Evolutionary conservation across 2,888 invertebrate genomes (phyloP).

Genomic region (Stenotaenia linearis): DNA sequence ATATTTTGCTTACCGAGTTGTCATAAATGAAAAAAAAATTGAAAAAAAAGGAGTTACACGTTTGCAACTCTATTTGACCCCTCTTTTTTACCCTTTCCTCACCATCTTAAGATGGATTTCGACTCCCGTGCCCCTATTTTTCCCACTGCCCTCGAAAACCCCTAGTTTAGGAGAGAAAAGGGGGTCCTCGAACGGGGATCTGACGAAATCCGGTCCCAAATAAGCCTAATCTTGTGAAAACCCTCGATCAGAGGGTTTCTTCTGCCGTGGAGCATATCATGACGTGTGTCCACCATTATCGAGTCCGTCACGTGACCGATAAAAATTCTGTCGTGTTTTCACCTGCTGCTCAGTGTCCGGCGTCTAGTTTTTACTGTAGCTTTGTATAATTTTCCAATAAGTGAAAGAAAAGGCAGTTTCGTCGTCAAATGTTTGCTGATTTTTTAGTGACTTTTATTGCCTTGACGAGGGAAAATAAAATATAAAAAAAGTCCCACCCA

Average conservation of each 20-base stretch:
- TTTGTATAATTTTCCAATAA: background rate
- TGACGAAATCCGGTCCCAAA: too few relatives aligned
- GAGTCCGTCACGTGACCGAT: background rate
- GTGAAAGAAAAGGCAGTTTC: background rate
- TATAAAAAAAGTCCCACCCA: background rate
- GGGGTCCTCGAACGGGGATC: background rate
- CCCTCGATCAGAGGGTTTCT: too few relatives aligned
- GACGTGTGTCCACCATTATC: background rate
- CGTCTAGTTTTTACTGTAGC: background rate
- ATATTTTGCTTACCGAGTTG: slow-evolving; percentile 21
- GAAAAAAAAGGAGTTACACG: background rate
- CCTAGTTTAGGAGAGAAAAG: background rate
- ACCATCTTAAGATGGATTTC: too few relatives aligned
- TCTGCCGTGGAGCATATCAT: slow-evolving; percentile 15
- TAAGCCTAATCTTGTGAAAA: too few relatives aligned
- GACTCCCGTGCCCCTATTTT: too few relatives aligned
- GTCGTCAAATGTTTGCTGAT: background rate
- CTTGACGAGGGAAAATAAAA: background rate
- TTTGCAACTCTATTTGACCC: background rate
- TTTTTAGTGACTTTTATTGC: slow-evolving; percentile 12
- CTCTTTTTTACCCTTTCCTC: too few relatives aligned
- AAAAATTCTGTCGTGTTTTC: slow-evolving; percentile 7
- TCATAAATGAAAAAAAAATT: slow-evolving; percentile 2
- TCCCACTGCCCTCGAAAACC: background rate
- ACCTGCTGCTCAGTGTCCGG: slow-evolving; percentile 24